phyloP scores from a whole-genome alignment of 2,113 vertebrate species.

The Peucedramus taeniatus region DNA sequence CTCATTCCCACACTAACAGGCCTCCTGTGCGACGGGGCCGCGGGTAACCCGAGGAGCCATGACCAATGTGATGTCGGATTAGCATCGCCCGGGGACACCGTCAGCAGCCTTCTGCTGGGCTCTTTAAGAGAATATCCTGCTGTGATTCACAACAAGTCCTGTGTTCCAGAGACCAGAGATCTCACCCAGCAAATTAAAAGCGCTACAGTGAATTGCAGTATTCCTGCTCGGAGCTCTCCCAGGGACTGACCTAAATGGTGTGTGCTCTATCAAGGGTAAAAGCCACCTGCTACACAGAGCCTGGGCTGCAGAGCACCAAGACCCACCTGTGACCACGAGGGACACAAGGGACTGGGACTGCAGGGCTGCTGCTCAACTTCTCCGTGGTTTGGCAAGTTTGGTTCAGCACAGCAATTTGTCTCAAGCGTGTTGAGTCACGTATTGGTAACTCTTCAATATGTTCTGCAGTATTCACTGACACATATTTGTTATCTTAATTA shows the following conservation, averaged over 20 bases:
- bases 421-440: not conserved
- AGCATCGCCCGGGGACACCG: conserved; percentile 26
- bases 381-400: not conserved
- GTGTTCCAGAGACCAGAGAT: conserved; percentile 20
- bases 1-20: conserved; percentile 55
- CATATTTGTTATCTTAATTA: not conserved
- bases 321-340: not conserved
- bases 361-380: not conserved
- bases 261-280: not conserved
- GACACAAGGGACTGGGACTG: not conserved
- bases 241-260: not conserved
- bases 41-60: conserved; percentile 45
- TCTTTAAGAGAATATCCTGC: conserved; percentile 45
- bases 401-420: not conserved
- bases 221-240: not conserved
- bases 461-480: not conserved
- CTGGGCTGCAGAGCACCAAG: not conserved
- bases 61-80: conserved; percentile 54
- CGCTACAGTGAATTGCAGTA: not conserved
- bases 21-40: not conserved
- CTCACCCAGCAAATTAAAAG: conserved; percentile 41
- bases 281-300: conserved; percentile 35
- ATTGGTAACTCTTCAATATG: not conserved
- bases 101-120: conserved; percentile 44
- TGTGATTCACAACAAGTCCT: conserved; percentile 52